Evolutionary conservation across 2,797 vertebrate species (phyloP).

Genomic region (Macroramphosus scolopax): DNA sequence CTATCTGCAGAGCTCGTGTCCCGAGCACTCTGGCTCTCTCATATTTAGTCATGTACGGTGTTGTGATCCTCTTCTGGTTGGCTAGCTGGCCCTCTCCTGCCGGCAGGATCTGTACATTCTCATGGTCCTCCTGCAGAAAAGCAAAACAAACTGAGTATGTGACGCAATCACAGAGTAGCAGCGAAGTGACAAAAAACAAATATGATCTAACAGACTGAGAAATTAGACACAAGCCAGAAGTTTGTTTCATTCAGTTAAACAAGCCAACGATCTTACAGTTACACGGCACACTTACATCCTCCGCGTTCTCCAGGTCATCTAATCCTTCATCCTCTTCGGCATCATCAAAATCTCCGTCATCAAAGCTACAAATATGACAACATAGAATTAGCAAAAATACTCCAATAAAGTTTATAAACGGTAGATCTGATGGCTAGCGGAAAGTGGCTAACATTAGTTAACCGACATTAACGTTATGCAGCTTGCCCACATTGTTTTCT

Average conservation of each 20-base stretch:
- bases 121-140: slow-evolving; percentile 85
- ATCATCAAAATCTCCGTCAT: slow-evolving; percentile 95
- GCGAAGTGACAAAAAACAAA: too few species aligned
- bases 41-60: slow-evolving; percentile 97
- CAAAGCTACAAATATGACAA: slow-evolving; percentile 78
- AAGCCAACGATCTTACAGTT: rapidly evolving
- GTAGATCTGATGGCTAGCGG: background rate
- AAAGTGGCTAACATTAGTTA: background rate
- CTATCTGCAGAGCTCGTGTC: slow-evolving; percentile 94
- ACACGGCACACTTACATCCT: slow-evolving; percentile 81
- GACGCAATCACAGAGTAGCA: too few species aligned
- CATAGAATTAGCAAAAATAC: too few species aligned
- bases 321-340: slow-evolving; percentile 94
- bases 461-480: too few species aligned
- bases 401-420: too few species aligned
- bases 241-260: too few species aligned
- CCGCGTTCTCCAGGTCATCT: slow-evolving; percentile 92
- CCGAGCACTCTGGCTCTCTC: slow-evolving; percentile 94
- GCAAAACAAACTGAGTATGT: background rate
- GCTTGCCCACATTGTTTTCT: background rate
- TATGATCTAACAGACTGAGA: too few species aligned
- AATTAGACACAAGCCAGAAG: background rate
- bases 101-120: slow-evolving; percentile 93
- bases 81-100: slow-evolving; percentile 90
- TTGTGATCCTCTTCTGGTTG: slow-evolving; percentile 97